These are phyloP conservation scores for Manduca sexta DNA, from an alignment of 1,140 invertebrate species.

Conservation along the genomic window DNA sequence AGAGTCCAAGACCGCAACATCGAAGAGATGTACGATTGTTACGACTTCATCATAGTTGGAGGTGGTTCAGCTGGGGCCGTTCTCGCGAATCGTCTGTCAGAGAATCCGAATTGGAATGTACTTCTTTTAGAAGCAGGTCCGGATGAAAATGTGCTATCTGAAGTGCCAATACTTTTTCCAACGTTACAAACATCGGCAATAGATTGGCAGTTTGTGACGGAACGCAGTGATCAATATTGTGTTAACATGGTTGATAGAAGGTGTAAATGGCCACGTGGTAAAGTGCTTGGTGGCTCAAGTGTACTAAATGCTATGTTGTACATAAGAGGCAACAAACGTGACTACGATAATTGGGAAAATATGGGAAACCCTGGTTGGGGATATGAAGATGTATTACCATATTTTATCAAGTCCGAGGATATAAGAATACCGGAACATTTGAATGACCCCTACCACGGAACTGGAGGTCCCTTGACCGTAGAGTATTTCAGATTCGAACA, in stretches of 20 bases:
- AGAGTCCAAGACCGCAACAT: conserved; percentile 70
- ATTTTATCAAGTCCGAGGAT: conserved; percentile 85
- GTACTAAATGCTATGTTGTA: conserved; percentile 93
- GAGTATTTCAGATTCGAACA: conserved; percentile 78
- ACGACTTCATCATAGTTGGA: conserved; percentile 87
- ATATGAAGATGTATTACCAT: conserved; percentile 85
- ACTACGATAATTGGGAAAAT: conserved; percentile 89
- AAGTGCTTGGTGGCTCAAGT: conserved; percentile 88
- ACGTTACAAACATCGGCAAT: conserved; percentile 80
- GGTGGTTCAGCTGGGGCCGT: conserved; percentile 89
- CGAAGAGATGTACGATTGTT: conserved; percentile 70
- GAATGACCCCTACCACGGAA: conserved; percentile 79
- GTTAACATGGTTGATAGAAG: conserved; percentile 75
- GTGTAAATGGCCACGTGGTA: conserved; percentile 84
- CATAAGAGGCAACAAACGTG: conserved; percentile 85
- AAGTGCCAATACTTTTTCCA: conserved; percentile 84
- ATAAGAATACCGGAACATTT: conserved; percentile 76
- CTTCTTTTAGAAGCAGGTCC: conserved; percentile 86
- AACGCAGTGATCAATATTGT: conserved; percentile 79
- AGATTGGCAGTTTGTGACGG: conserved; percentile 88
- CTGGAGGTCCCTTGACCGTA: conserved; percentile 78
- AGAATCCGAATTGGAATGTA: conserved; percentile 80
- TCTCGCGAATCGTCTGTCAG: conserved; percentile 83
- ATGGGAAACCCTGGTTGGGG: conserved; percentile 83
- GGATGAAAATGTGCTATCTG: conserved; percentile 84